Percentiles rank a stretch among this genome's conserved stretches.
These are phyloP conservation scores for Gnathochromis pfefferi DNA, from an alignment of 2,113 vertebrate species.

Conservation along the genomic window DNA sequence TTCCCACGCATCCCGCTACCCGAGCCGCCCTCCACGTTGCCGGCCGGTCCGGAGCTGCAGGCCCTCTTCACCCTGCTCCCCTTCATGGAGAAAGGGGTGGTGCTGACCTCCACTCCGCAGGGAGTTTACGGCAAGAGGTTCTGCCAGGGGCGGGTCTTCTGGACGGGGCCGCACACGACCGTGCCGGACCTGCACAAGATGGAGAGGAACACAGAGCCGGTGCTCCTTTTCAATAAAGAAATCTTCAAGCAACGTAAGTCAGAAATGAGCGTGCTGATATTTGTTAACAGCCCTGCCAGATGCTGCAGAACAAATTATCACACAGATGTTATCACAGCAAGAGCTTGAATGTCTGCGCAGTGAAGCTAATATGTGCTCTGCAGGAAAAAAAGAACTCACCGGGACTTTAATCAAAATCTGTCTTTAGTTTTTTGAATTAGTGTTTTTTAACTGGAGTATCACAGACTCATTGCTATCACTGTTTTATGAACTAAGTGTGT, in stretches of 20 bases:
- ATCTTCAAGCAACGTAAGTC: constrained; percentile 73
- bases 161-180: constrained; percentile 66
- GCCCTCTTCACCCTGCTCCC: constrained; percentile 67
- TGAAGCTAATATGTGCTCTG: background rate
- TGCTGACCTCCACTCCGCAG: constrained; percentile 66
- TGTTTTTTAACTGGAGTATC: background rate
- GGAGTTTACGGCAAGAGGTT: constrained; percentile 76
- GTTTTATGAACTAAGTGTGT: background rate
- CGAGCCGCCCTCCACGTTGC: constrained; percentile 44
- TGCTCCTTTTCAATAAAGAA: constrained; percentile 73
- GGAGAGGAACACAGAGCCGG: constrained; percentile 61
- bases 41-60: constrained; percentile 19
- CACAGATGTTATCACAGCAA: background rate
- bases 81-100: constrained; percentile 75
- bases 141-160: constrained; percentile 78
- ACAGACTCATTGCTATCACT: background rate
- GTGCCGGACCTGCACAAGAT: constrained; percentile 60
- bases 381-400: background rate
- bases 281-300: background rate
- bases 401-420: background rate
- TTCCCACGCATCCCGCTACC: constrained; percentile 59
- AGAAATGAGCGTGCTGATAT: accelerated
- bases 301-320: background rate
- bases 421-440: background rate
- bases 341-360: background rate